Conservation (phyloP, 2,113 vertebrate genomes). For the Aythya baeri region DNA sequence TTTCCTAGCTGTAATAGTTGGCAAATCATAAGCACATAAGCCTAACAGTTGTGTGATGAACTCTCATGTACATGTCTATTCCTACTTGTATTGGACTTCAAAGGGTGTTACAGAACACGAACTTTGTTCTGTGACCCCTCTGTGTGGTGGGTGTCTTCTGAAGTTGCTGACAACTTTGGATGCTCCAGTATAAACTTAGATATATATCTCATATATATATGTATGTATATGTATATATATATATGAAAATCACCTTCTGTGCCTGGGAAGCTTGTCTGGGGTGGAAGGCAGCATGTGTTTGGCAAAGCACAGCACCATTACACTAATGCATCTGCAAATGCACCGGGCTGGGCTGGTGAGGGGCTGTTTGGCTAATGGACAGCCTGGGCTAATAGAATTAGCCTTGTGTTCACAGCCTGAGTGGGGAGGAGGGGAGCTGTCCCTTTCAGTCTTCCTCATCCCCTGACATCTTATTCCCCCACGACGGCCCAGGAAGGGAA, state of each 20-base stretch:
- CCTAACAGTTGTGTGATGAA: neutral
- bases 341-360: neutral
- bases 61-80: neutral
- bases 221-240: rapidly evolving
- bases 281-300: neutral
- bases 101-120: neutral
- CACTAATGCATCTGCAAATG: slow-evolving; percentile 17
- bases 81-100: neutral
- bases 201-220: neutral
- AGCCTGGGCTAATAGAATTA: slow-evolving; percentile 64
- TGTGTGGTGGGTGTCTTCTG: neutral
- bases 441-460: slow-evolving; percentile 6
- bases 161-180: neutral
- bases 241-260: neutral
- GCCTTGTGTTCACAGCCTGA: neutral
- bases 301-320: neutral
- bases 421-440: slow-evolving; percentile 5
- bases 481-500: neutral
- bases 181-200: neutral
- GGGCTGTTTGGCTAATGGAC: slow-evolving; percentile 46
- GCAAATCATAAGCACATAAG: neutral
- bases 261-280: neutral
- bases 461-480: slow-evolving; percentile 36
- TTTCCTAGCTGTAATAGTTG: neutral
- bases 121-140: neutral